Percentiles rank a stretch among this genome's conserved stretches.
Evolutionary conservation across 2,888 invertebrate genomes (phyloP).

Genomic region (Stenodera caucasica): DNA sequence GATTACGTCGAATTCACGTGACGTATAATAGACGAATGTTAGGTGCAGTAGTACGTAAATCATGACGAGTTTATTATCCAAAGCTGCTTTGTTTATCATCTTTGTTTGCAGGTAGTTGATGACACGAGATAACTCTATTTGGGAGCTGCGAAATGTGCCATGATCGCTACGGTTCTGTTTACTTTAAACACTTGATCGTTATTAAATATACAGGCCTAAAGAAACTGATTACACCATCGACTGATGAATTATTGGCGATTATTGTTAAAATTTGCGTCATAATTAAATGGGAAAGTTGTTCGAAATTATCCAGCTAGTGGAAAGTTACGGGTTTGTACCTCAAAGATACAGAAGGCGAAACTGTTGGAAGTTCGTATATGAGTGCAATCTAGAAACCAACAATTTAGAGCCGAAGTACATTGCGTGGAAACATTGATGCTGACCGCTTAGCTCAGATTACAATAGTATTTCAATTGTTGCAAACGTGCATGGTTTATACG

Average conservation of each 20-base stretch:
- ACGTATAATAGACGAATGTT: conserved; percentile 21
- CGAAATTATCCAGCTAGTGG: conserved; percentile 50
- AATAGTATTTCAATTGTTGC: conserved; percentile 51
- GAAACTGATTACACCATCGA: too few relatives aligned
- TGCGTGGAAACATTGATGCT: conserved; percentile 55
- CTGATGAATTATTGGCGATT: conserved; percentile 12
- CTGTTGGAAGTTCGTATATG: conserved; percentile 39
- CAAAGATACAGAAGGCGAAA: conserved; percentile 48
- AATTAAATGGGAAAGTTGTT: conserved; percentile 43
- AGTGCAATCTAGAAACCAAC: conserved; percentile 50
- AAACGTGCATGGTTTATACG: conserved; percentile 31
- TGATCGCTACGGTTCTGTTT: conserved; percentile 24
- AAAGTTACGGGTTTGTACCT: conserved; percentile 51
- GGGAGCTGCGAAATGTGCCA: conserved; percentile 23
- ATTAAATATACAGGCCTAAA: too few relatives aligned
- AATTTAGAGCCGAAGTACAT: conserved; percentile 52
- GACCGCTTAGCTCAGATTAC: conserved; percentile 54
- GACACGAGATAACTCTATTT: conserved; percentile 30
- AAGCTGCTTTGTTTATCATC: conserved; percentile 29
- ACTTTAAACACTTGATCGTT: conserved; percentile 23
- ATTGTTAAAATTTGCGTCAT: conserved; percentile 24
- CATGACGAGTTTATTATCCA: conserved; percentile 27
- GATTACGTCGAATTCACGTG: conserved; percentile 11
- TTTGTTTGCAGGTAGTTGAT: conserved; percentile 31
- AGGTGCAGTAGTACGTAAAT: conserved; percentile 25